Evolutionary conservation across 2,888 invertebrate genomes (phyloP).

Genomic region (Rhagonycha fulva): DNA sequence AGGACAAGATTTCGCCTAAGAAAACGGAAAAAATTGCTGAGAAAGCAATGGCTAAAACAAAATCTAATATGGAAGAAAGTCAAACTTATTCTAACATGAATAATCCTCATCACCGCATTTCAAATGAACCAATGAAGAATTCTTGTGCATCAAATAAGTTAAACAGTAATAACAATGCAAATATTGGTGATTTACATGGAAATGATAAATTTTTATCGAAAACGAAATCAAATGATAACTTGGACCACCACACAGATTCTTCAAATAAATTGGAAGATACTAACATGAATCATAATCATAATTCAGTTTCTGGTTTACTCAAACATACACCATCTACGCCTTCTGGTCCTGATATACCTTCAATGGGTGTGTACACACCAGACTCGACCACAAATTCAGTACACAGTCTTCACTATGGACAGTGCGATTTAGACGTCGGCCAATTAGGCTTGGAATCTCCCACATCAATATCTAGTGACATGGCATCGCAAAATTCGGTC

Average conservation of each 20-base stretch:
- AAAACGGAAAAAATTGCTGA: constrained; percentile 35
- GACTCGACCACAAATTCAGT: constrained; percentile 84
- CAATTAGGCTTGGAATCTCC: constrained; percentile 88
- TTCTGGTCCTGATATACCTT: constrained; percentile 67
- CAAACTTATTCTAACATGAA: neutral
- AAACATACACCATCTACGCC: constrained; percentile 58
- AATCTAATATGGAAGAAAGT: constrained; percentile 1
- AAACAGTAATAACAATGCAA: neutral
- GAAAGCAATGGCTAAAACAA: constrained; percentile 16
- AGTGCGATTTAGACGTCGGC: constrained; percentile 82
- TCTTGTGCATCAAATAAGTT: constrained; percentile 3
- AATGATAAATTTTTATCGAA: constrained; percentile 18
- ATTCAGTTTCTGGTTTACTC: constrained; percentile 39
- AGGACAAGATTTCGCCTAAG: constrained; percentile 39
- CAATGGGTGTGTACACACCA: constrained; percentile 85
- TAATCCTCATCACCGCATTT: neutral
- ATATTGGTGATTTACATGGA: neutral
- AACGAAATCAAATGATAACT: constrained; percentile 18
- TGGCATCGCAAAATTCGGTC: constrained; percentile 75
- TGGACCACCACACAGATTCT: constrained; percentile 17
- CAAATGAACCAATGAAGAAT: neutral
- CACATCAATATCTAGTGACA: constrained; percentile 83
- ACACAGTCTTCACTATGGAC: constrained; percentile 75
- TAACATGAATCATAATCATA: constrained; percentile 39
- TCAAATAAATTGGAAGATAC: constrained; percentile 16